Evolutionary conservation across 2,113 vertebrate genomes (phyloP), one percentile per base, ranked within the genome.

Genomic region (Dendropsophus ebraccatus): DNA sequence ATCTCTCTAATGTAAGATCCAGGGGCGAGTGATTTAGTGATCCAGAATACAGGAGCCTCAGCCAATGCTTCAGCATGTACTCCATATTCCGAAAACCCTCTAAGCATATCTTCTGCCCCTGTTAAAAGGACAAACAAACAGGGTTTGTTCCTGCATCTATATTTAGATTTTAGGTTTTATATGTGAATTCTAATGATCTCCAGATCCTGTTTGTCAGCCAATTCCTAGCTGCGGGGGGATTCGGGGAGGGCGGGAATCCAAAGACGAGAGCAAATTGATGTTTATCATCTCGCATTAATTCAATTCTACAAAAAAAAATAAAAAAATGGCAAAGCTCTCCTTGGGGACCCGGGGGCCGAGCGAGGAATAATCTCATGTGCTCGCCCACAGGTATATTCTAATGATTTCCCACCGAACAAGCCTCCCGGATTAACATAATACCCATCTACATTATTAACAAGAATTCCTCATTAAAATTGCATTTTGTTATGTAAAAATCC

Each of bases 391-490:
- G 73, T 76, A 76, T 50, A 76, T 76, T 50, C 45, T 17, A 12
- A 30, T 17, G 73, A 5, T 25, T 76, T 28, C 73, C 45, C 14
- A 50, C 13, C 25, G 47, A 50, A 76, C 21, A 30, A 76, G 45
- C 25, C 25, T 28, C 47, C n/a, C 3, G 19, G 45, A 76, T 76
- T 76, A 76, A 28, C 73, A 76, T 76, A 76, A 49, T 50, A 30
- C 47, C 47, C 45, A 50, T 76, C 73, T 52, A 76, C 73, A 52
- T 76, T 52, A 76, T 76, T 76, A 76, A 76, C 41, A 25, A 25
- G 25, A 50, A 76, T 50, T 76, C n/a, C n/a, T 76, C 73, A 76
- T 76, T 75, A 75, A 75, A 75, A 75, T 17, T 75, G 45, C 73
- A 75, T 75, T 75, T 50, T 49, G 73, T 25, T 56, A 58, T 79